Percentiles rank a stretch among this genome's conserved stretches.
Conservation (phyloP, 2,888 invertebrate genomes). For the Nephrotoma appendiculata region DNA sequence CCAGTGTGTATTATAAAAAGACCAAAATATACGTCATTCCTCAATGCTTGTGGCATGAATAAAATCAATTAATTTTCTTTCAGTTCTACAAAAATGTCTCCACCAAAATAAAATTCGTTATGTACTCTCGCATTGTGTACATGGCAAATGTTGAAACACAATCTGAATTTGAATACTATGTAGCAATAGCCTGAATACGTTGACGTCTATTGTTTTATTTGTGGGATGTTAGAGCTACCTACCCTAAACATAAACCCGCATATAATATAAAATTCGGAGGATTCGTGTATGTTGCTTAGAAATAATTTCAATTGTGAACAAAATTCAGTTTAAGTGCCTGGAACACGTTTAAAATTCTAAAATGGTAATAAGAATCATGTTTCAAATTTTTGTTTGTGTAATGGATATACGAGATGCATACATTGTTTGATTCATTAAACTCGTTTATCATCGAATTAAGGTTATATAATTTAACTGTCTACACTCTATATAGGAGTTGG, state of each 20-base stretch:
- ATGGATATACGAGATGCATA: not conserved
- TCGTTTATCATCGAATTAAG: not conserved
- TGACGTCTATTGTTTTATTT: not conserved
- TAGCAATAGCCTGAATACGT: not conserved
- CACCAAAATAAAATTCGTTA: not conserved
- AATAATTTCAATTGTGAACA: not conserved
- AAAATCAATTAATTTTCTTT: not conserved
- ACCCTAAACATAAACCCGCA: not conserved
- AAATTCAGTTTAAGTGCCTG: not conserved
- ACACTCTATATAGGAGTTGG: not conserved
- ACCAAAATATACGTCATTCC: not conserved
- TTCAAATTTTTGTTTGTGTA: not conserved
- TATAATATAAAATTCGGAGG: not conserved
- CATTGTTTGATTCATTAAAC: not conserved
- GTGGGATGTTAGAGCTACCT: not conserved
- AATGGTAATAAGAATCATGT: not conserved
- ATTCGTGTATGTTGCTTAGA: not conserved
- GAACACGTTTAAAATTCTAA: not conserved
- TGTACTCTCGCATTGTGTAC: not conserved
- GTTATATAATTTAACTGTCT: not conserved
- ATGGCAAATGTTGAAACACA: not conserved
- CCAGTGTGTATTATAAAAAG: not conserved
- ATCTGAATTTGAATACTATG: not conserved
- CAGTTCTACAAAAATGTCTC: not conserved
- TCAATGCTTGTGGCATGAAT: not conserved